A percentile compares a stretch with the other conserved stretches of the same genome.
Evolutionary conservation across 1,140 invertebrate genomes (phyloP).

Genomic region (Caenorhabditis briggsae): DNA sequence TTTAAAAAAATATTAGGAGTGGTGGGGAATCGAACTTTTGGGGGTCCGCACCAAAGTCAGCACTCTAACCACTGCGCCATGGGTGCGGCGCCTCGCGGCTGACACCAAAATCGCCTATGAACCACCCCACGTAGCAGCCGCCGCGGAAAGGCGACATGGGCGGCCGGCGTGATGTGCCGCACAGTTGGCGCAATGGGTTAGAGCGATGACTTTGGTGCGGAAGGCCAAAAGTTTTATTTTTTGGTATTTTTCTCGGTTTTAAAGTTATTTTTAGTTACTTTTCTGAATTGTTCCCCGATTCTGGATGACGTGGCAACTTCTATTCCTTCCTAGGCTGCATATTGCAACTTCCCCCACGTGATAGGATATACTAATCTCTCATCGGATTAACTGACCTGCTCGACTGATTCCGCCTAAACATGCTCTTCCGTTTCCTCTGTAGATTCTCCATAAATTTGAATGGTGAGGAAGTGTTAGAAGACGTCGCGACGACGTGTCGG

Average conservation of each 20-base stretch:
- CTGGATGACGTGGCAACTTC: neutral
- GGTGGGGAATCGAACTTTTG: no score
- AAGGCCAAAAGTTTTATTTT: neutral
- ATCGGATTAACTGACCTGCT: conserved; percentile 23
- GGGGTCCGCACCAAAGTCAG: no score
- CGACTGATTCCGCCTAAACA: conserved; percentile 45
- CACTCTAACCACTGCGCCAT: no score
- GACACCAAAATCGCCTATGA: no score
- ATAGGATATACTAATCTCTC: neutral
- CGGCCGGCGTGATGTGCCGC: no score
- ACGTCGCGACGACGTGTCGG: neutral
- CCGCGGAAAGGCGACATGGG: no score
- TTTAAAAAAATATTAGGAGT: no score
- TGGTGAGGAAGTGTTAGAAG: neutral
- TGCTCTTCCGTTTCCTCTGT: conserved; percentile 37
- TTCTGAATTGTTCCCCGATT: neutral
- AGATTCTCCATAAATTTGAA: conserved; percentile 47
- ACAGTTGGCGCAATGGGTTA: no score
- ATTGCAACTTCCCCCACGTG: neutral
- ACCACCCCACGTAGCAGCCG: no score
- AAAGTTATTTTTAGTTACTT: neutral
- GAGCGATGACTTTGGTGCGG: no score
- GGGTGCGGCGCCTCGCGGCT: no score
- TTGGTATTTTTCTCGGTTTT: neutral
- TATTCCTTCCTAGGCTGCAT: no score